Evolutionary conservation across 2,113 vertebrate genomes (phyloP).

Genomic region (Hippocampus guttulatus): DNA sequence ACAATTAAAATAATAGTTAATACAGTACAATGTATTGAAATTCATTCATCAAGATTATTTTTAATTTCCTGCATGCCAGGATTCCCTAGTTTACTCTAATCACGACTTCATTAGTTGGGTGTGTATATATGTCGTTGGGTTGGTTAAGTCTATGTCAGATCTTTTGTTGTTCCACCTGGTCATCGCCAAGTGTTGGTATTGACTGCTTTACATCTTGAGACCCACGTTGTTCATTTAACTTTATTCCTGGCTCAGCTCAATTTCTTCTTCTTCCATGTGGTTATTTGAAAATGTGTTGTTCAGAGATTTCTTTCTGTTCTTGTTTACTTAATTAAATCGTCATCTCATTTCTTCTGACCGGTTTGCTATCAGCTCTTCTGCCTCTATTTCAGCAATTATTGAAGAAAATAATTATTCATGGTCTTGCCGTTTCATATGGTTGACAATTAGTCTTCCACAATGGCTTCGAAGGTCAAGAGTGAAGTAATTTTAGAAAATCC

Average conservation of each 20-base stretch:
- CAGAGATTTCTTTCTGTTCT: neutral
- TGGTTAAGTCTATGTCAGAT: neutral
- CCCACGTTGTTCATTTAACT: neutral
- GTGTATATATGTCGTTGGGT: neutral
- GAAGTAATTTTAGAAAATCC: no score
- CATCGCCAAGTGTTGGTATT: neutral
- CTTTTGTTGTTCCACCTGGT: conserved; percentile 1
- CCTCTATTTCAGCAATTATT: neutral
- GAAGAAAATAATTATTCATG: no score
- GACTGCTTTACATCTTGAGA: neutral
- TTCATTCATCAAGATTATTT: no score
- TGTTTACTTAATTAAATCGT: neutral
- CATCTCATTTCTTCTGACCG: neutral
- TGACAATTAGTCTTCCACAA: no score
- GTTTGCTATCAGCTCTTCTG: neutral
- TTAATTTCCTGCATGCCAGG: no score
- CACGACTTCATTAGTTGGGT: neutral
- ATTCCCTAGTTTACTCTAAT: neutral
- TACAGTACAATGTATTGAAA: no score
- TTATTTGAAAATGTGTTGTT: neutral
- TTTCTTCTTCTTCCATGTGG: conserved; percentile 2
- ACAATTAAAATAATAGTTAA: neutral
- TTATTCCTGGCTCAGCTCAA: neutral
- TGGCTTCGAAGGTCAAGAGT: no score
- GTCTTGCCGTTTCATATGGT: no score